Percentiles rank a stretch among this genome's conserved stretches.
Conservation (phyloP, 2,113 vertebrate species). For the Gallinago jamesoni region DNA sequence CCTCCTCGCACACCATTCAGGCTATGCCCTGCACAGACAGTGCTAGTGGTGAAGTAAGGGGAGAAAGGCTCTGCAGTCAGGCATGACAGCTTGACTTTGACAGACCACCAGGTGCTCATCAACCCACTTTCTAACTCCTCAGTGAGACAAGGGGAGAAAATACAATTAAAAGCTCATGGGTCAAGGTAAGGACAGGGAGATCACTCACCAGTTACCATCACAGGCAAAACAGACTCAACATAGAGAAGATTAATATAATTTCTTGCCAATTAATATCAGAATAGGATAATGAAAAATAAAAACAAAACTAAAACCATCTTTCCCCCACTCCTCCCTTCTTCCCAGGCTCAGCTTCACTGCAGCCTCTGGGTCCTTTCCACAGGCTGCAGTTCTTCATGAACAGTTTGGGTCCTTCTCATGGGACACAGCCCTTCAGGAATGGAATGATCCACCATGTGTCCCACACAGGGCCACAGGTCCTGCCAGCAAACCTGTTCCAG, state of each 20-base stretch:
- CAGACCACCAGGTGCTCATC: not conserved
- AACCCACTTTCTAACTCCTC: not conserved
- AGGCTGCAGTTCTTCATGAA: not conserved
- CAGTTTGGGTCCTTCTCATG: rapidly evolving
- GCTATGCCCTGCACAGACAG: not conserved
- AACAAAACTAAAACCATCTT: not conserved
- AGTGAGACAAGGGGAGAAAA: not conserved
- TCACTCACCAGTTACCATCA: rapidly evolving
- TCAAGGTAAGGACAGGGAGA: not conserved
- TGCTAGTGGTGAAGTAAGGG: not conserved
- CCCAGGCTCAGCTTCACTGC: not conserved
- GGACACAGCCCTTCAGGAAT: not conserved
- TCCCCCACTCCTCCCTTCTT: not conserved
- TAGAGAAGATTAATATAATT: not conserved
- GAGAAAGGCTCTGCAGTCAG: not conserved
- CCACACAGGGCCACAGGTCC: too few species aligned
- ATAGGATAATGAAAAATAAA: not conserved
- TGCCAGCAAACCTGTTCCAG: not conserved
- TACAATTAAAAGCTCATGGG: not conserved
- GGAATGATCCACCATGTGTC: not conserved
- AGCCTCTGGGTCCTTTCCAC: not conserved
- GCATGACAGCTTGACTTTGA: not conserved
- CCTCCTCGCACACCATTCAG: too few species aligned
- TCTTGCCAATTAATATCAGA: not conserved
- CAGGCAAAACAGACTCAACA: not conserved